phyloP scores from a whole-genome alignment of 2,113 vertebrate genomes.

The Corythoichthys intestinalis region DNA sequence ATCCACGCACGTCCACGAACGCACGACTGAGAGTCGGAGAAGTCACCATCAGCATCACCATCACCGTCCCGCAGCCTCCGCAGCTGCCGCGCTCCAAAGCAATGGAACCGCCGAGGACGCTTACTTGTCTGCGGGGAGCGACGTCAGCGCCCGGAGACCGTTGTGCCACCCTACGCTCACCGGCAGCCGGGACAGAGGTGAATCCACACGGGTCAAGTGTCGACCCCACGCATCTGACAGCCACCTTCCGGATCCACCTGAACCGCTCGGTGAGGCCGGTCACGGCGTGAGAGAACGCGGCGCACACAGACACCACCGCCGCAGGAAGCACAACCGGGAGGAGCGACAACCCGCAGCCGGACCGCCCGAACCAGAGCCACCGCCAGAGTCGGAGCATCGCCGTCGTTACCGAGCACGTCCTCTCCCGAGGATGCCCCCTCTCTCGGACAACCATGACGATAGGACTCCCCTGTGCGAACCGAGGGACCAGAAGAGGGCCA shows the following conservation, averaged over 20 bases:
- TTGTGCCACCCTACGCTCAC: constrained; percentile 80
- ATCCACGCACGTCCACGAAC: constrained; percentile 52
- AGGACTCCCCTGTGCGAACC: constrained; percentile 60
- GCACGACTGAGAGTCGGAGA: constrained; percentile 51
- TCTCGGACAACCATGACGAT: constrained; percentile 68
- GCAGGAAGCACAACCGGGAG: constrained; percentile 60
- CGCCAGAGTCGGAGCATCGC: constrained; percentile 33
- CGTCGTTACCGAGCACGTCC: constrained; percentile 45
- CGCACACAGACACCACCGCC: constrained; percentile 68
- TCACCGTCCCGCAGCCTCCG: constrained; percentile 53
- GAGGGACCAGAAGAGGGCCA: constrained; percentile 32
- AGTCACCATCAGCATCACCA: constrained; percentile 58
- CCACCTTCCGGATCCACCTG: constrained; percentile 47
- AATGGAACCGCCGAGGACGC: constrained; percentile 55
- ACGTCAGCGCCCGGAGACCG: constrained; percentile 88
- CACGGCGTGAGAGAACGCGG: constrained; percentile 56
- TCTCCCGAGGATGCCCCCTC: constrained; percentile 59
- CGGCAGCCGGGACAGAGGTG: constrained; percentile 55
- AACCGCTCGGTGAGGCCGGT: constrained; percentile 46
- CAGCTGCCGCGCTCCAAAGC: constrained; percentile 49
- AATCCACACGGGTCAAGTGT: constrained; percentile 57
- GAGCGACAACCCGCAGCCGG: constrained; percentile 30
- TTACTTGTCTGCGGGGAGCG: constrained; percentile 72
- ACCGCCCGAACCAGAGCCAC: constrained; percentile 27
- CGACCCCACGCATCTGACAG: constrained; percentile 48